phyloP scores from a whole-genome alignment of 23 tunicate genomes.

The Clavelina lepadiformis region DNA sequence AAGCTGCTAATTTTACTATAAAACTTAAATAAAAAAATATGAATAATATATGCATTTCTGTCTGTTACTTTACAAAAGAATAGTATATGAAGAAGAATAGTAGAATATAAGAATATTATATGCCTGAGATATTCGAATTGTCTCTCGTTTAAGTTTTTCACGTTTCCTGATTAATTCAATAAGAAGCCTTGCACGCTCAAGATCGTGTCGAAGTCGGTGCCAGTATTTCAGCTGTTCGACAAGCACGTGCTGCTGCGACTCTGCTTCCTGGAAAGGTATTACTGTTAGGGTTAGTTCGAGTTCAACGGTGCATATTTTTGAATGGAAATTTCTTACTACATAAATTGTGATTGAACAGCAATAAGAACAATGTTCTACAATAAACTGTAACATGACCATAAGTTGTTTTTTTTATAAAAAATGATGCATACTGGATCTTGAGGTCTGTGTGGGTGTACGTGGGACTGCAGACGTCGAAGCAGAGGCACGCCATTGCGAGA shows the following conservation, averaged over 20 bases:
- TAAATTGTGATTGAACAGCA: too few relatives aligned
- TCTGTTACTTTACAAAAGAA: too few relatives aligned
- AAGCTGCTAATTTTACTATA: too few relatives aligned
- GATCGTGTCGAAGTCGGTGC: conserved; percentile 89
- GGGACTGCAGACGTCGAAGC: conserved; percentile 81
- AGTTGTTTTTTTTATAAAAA: neutral
- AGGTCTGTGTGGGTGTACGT: conserved; percentile 50
- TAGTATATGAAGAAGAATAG: too few relatives aligned
- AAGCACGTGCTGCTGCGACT: conserved; percentile 43
- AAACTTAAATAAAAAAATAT: too few relatives aligned
- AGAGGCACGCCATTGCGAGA: conserved; percentile 96
- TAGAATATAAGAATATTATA: too few relatives aligned
- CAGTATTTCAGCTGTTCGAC: conserved; percentile 77
- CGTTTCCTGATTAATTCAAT: conserved; percentile 84
- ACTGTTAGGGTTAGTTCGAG: neutral
- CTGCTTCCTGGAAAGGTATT: conserved; percentile 32
- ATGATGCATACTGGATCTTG: conserved; percentile 40
- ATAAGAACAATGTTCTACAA: too few relatives aligned
- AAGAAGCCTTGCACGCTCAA: conserved; percentile 84
- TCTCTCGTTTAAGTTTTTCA: conserved; percentile 67
- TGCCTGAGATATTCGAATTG: conserved; percentile 60
- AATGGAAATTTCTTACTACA: too few relatives aligned
- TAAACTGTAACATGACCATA: too few relatives aligned
- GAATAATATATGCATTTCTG: too few relatives aligned
- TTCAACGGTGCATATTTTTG: neutral